Conservation (phyloP, 2,797 vertebrate genomes). For the Rhodeus uyekii region DNA sequence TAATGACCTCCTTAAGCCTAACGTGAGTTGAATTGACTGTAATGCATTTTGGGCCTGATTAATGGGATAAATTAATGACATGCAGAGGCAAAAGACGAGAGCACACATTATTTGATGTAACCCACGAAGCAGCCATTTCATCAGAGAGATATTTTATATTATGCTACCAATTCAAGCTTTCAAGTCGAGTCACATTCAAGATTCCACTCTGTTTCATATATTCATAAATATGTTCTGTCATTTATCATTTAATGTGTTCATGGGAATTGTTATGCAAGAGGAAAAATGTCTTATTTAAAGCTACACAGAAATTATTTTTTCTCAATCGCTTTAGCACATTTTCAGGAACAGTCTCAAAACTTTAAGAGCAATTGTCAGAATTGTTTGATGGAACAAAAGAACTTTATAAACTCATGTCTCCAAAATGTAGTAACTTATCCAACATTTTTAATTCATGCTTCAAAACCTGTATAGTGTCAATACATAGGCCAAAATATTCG, state of each 20-base stretch:
- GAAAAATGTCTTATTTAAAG: not conserved
- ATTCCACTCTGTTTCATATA: not conserved
- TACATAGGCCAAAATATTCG: no score
- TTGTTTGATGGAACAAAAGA: not conserved
- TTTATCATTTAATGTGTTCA: not conserved
- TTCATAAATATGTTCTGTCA: not conserved
- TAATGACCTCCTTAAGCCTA: not conserved
- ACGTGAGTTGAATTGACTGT: not conserved
- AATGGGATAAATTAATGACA: constrained; percentile 2
- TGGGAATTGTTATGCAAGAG: not conserved
- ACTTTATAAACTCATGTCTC: not conserved
- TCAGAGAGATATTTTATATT: constrained; percentile 9
- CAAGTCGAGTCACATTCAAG: not conserved
- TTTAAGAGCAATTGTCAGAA: not conserved
- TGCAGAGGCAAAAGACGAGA: not conserved
- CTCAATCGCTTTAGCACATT: not conserved
- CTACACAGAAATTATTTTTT: no score
- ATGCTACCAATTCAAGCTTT: not conserved
- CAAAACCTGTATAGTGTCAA: no score
- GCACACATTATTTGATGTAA: not conserved
- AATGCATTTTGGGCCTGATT: constrained; percentile 14
- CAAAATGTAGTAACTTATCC: not conserved
- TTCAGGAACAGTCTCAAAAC: not conserved
- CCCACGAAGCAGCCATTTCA: constrained; percentile 1
- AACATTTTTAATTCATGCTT: no score